Conservation (phyloP, 2,888 invertebrate genomes). For the Beris chalybata region DNA sequence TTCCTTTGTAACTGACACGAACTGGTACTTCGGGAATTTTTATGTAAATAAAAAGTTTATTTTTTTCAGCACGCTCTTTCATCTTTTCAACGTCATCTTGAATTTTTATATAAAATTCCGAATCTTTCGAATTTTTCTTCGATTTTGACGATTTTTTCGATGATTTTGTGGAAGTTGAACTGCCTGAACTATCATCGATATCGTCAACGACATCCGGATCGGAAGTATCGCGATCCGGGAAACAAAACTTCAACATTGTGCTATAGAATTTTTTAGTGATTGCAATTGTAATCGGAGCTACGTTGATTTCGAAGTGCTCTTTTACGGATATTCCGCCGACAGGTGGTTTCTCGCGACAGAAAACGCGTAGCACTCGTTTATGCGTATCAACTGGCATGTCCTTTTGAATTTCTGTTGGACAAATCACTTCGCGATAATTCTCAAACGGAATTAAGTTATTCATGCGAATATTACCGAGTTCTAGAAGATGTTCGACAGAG, state of each 20-base stretch:
- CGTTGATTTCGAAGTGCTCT: constrained; percentile 98
- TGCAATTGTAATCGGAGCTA: constrained; percentile 89
- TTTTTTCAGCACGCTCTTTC: constrained; percentile 94
- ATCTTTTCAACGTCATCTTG: constrained; percentile 90
- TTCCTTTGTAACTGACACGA: constrained; percentile 92
- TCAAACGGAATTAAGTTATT: constrained; percentile 94
- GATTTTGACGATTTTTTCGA: constrained; percentile 51
- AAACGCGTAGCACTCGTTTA: constrained; percentile 88
- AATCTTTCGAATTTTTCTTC: constrained; percentile 71
- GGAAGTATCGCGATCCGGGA: constrained; percentile 88
- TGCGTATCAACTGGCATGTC: constrained; percentile 86
- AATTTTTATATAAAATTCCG: constrained; percentile 87
- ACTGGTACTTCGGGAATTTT: constrained; percentile 98
- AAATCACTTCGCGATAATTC: constrained; percentile 85
- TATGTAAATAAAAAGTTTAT: constrained; percentile 97
- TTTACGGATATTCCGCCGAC: constrained; percentile 99
- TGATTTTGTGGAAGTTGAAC: constrained; percentile 58
- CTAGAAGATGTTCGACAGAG: constrained; percentile 94
- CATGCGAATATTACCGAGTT: constrained; percentile 93
- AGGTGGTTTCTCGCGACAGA: constrained; percentile 93
- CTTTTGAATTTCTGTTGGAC: constrained; percentile 75
- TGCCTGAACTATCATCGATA: constrained; percentile 61
- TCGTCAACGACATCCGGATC: constrained; percentile 68
- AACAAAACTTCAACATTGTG: constrained; percentile 96
- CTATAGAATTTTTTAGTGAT: constrained; percentile 96